phyloP scores from a whole-genome alignment of 1,140 invertebrate genomes.

The Drosophila gunungcola region DNA sequence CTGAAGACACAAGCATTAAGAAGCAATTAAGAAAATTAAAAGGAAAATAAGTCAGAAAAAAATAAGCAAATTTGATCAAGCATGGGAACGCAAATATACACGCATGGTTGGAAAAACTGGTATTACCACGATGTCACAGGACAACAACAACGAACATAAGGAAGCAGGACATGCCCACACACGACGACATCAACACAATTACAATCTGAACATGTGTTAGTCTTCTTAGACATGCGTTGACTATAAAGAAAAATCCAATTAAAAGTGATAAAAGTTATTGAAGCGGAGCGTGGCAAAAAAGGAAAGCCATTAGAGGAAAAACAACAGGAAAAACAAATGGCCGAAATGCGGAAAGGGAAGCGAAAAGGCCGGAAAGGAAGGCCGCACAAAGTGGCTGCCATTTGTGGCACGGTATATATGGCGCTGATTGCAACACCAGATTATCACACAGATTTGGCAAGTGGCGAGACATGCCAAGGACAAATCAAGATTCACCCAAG shows the following conservation, averaged over 20 bases:
- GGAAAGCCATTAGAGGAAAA: conserved; percentile 25
- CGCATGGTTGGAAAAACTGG: conserved; percentile 15
- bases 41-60: conserved; percentile 38
- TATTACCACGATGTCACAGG: conserved; percentile 67
- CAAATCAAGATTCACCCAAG: conserved; percentile 8
- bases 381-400: conserved; percentile 68
- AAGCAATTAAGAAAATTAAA: conserved; percentile 77
- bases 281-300: conserved; percentile 43
- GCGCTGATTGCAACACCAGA: conserved; percentile 66
- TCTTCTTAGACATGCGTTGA: conserved; percentile 73
- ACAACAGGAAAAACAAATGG: conserved; percentile 59
- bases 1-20: conserved; percentile 43
- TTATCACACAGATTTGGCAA: conserved; percentile 65
- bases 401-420: conserved; percentile 53
- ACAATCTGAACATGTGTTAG: conserved; percentile 77
- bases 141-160: conserved; percentile 29
- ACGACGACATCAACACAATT: conserved; percentile 71
- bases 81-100: background rate
- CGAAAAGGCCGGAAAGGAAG: conserved; percentile 31
- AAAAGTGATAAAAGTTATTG: conserved; percentile 84
- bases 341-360: conserved; percentile 22
- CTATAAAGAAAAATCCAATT: conserved; percentile 83
- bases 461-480: conserved; percentile 26
- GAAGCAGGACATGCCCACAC: conserved; percentile 23
- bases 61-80: conserved; percentile 31